These are phyloP conservation scores for Cairina moschata DNA, from an alignment of 2,113 vertebrate genomes.

Conservation along the genomic window DNA sequence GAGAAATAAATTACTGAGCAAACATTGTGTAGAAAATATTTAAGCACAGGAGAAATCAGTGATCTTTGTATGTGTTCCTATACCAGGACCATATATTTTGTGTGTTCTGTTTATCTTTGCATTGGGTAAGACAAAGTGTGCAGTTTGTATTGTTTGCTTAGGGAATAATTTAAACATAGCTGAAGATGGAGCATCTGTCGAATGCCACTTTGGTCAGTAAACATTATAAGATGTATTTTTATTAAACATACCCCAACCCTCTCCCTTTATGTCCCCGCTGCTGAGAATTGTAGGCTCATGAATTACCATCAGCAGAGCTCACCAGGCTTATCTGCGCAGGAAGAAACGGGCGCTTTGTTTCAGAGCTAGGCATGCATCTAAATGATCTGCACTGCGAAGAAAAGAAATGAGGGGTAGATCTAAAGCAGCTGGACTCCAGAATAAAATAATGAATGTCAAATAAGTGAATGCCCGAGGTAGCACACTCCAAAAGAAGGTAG, in stretches of 20 bases:
- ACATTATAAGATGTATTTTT: constrained; percentile 24
- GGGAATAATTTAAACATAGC: constrained; percentile 46
- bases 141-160: constrained; percentile 40
- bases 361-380: not conserved
- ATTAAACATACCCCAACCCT: constrained; percentile 11
- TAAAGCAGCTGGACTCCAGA: not conserved
- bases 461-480: not conserved
- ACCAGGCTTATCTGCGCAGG: not conserved
- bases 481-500: not conserved
- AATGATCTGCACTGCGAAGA: not conserved
- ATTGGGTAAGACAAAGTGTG: not conserved
- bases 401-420: not conserved
- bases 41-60: not conserved
- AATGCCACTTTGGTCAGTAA: constrained; percentile 26
- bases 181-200: constrained; percentile 29
- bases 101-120: constrained; percentile 17
- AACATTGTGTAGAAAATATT: constrained; percentile 7
- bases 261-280: not conserved
- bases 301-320: constrained; percentile 29
- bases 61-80: not conserved
- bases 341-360: constrained; percentile 1
- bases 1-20: not conserved
- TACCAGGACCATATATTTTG: constrained; percentile 17
- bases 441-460: not conserved
- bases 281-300: not conserved